A percentile compares a stretch with the other conserved stretches of the same genome.
Conservation (phyloP, 2,888 invertebrate species). For the Frankliniella fusca region DNA sequence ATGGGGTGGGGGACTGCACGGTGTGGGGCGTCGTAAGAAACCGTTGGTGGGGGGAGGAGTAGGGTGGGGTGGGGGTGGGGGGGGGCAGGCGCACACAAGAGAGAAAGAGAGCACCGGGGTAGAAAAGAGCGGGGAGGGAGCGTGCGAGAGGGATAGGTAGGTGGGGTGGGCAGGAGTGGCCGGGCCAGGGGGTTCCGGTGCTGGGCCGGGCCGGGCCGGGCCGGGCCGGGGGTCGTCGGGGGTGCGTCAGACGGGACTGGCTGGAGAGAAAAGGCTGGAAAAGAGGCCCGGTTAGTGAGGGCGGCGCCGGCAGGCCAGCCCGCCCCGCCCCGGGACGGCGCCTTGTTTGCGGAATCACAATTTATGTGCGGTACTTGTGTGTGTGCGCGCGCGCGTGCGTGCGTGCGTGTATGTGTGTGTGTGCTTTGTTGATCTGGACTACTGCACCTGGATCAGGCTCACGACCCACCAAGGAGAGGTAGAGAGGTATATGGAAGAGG, state of each 20-base stretch:
- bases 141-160: too few relatives aligned
- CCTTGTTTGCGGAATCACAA: constrained; percentile 22
- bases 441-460: too few relatives aligned
- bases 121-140: too few relatives aligned
- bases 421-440: neutral
- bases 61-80: neutral
- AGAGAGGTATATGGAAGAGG: too few relatives aligned
- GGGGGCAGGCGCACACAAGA: too few relatives aligned
- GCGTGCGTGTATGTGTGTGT: neutral
- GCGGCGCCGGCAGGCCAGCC: neutral
- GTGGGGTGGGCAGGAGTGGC: too few relatives aligned
- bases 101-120: too few relatives aligned
- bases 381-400: neutral
- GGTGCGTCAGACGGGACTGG: neutral
- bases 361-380: constrained; percentile 16
- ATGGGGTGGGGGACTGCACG: neutral
- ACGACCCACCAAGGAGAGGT: too few relatives aligned
- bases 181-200: too few relatives aligned
- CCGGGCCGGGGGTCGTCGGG: too few relatives aligned
- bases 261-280: neutral
- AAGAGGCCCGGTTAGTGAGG: neutral
- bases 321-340: neutral
- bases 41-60: neutral
- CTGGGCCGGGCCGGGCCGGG: too few relatives aligned
- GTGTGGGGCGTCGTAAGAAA: neutral